Conservation (phyloP, 2,797 vertebrate genomes). For the Typhlichthys eigenmanni region DNA sequence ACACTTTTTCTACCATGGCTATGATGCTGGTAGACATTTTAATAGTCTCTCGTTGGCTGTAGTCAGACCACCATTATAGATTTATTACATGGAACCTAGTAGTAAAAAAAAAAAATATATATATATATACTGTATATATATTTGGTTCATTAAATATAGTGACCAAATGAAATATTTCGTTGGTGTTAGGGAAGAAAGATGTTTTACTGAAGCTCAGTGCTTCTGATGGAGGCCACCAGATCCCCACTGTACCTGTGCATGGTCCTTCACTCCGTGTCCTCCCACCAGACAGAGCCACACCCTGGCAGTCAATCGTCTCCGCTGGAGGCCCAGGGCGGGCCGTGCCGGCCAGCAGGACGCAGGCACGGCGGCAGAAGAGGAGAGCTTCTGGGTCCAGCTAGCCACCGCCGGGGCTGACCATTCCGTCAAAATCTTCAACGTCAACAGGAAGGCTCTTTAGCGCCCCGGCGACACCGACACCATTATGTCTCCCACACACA, state of each 20-base stretch:
- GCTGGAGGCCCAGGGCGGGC: slow-evolving; percentile 84
- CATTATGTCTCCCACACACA: slow-evolving; percentile 41
- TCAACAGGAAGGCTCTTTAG: slow-evolving; percentile 83
- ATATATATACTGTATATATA: too few relatives aligned
- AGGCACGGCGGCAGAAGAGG: slow-evolving; percentile 58
- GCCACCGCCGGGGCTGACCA: slow-evolving; percentile 91
- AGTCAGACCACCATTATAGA: too few relatives aligned
- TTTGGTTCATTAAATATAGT: too few relatives aligned
- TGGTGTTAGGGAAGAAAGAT: too few relatives aligned
- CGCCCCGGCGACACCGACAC: slow-evolving; percentile 60
- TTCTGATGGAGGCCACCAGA: background rate
- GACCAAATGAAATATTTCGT: too few relatives aligned
- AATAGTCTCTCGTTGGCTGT: too few relatives aligned
- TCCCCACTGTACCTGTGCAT: slow-evolving; percentile 7
- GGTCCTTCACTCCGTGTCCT: slow-evolving; percentile 59
- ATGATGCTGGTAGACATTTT: too few relatives aligned
- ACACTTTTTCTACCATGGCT: too few relatives aligned
- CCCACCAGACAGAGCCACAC: slow-evolving; percentile 87
- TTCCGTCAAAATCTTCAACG: slow-evolving; percentile 89
- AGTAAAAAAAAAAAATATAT: too few relatives aligned
- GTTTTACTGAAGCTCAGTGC: background rate
- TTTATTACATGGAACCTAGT: too few relatives aligned
- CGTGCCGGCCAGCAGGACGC: slow-evolving; percentile 60
- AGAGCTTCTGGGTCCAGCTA: slow-evolving; percentile 85
- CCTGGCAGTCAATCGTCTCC: slow-evolving; percentile 86